A percentile compares a stretch with the other conserved stretches of the same genome.
phyloP scores from a whole-genome alignment of 2,888 invertebrate species.

The Ditula angustiorana region DNA sequence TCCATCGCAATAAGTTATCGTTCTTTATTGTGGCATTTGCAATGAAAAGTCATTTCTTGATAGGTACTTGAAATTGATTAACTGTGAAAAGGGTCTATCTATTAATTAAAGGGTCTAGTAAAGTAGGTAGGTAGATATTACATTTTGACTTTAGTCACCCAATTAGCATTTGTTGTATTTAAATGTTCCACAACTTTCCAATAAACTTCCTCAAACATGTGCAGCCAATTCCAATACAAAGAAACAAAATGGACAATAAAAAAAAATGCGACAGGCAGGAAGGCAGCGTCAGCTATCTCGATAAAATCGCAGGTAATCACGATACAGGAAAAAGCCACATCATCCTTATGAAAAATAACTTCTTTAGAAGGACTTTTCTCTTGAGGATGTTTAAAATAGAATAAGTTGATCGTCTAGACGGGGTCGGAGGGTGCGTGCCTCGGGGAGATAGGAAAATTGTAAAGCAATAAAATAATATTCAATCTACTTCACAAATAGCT shows the following conservation, averaged over 20 bases:
- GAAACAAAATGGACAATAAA: background rate
- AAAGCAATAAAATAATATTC: conserved; percentile 72
- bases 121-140: no score
- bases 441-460: conserved; percentile 68
- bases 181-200: no score
- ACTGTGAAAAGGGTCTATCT: no score
- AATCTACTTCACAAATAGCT: conserved; percentile 54
- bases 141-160: no score
- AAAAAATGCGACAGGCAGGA: background rate
- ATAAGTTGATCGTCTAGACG: conserved; percentile 79
- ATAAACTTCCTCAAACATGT: background rate
- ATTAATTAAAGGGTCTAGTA: no score
- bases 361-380: conserved; percentile 60
- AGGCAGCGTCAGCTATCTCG: conserved; percentile 1
- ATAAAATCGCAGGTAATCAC: conserved; percentile 12
- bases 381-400: conserved; percentile 57
- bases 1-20: no score
- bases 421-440: conserved; percentile 65
- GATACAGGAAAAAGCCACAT: conserved; percentile 47
- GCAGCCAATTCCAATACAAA: background rate
- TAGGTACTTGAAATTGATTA: no score
- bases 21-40: no score
- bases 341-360: conserved; percentile 52
- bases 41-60: no score
- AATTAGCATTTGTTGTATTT: no score